Evolutionary conservation across 2,113 vertebrate species (phyloP), one percentile per base, ranked within the genome.

Genomic region (Psilopogon haemacephalus): DNA sequence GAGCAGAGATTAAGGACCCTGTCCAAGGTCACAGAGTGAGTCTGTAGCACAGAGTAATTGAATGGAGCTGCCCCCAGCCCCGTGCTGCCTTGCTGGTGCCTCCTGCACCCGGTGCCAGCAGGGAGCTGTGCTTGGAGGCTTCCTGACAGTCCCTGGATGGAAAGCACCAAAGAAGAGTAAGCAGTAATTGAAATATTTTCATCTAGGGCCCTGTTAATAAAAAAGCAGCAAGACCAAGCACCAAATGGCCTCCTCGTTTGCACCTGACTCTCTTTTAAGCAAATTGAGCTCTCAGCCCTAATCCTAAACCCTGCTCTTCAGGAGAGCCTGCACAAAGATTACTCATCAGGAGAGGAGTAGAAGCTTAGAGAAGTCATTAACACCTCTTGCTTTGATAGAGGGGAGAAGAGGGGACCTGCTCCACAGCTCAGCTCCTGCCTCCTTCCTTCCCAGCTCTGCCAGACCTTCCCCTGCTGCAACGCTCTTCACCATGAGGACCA

Each of bases 221-320:
- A 70, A 70, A 81, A 86, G 64, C 37, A 62, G 62, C 62, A 60
- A 72, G 73, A 32, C 58, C 32, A 28, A 89, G 60, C 60, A 33
- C 40, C 52, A 20, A 87, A 46, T 12, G 84, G 84, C 70, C 63
- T 86, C 70, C 86, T 75, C 21, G 92, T 92, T 93, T 93, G 88
- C 95, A 81, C 93, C 73, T 78, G 67, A 85, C 84, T 79, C 54
- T 77, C 88, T 64, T 90, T 78, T 90, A 90, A 95, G 81, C 86
- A 93, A 88, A 84, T 33, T 5, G 77, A 94, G 91, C 84, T 93
- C 84, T 75, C 92, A 93, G 95, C 74, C 86, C 89, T 44, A 72
- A 92, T 86, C 88, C 90, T 19, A 68, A 44, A 20, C 21, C 38
- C 13, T 8, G 70, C 77, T 84, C 33, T 75, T 71, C 69, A 71